Percentiles rank a stretch among this genome's conserved stretches.
Evolutionary conservation across 92 coral and sea anemone species (phyloP).

Genomic region (Blastomussa wellsi): DNA sequence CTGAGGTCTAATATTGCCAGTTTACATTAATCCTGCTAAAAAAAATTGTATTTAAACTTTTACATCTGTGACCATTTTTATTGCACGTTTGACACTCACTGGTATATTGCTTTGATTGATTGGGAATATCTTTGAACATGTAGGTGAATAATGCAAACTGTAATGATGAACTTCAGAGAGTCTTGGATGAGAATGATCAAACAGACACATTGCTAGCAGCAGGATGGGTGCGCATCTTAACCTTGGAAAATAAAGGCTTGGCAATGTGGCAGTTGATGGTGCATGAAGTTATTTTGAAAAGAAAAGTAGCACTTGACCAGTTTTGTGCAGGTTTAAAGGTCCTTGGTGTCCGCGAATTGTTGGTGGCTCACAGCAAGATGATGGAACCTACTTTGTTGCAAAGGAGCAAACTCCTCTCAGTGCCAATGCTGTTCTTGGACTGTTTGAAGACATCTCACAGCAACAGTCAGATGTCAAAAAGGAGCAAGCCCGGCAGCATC

Average conservation of each 20-base stretch:
- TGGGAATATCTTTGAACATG: conserved; percentile 22
- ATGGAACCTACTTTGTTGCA: conserved; percentile 37
- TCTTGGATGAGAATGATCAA: conserved; percentile 15
- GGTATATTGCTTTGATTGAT: conserved; percentile 24
- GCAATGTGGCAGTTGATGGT: conserved; percentile 55
- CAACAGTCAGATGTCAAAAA: conserved; percentile 19
- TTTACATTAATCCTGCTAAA: conserved; percentile 18
- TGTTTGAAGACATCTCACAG: conserved; percentile 22
- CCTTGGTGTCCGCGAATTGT: conserved; percentile 22
- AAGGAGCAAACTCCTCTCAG: conserved; percentile 14
- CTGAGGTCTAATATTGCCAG: conserved; percentile 17
- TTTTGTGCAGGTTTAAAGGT: conserved; percentile 42
- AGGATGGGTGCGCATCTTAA: conserved; percentile 38
- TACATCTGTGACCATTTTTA: background rate
- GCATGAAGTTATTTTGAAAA: conserved; percentile 47
- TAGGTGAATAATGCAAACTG: conserved; percentile 19
- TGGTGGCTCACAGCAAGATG: conserved; percentile 23
- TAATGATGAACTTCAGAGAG: conserved; percentile 14
- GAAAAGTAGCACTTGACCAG: conserved; percentile 50
- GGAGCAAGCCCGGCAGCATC: conserved; percentile 25
- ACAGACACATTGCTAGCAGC: conserved; percentile 25
- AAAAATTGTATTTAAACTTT: background rate
- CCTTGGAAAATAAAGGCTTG: conserved; percentile 49
- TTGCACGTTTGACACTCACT: background rate
- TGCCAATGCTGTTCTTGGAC: conserved; percentile 11